These are phyloP conservation scores for Dione juno DNA, from an alignment of 2,888 invertebrate genomes.

Conservation along the genomic window DNA sequence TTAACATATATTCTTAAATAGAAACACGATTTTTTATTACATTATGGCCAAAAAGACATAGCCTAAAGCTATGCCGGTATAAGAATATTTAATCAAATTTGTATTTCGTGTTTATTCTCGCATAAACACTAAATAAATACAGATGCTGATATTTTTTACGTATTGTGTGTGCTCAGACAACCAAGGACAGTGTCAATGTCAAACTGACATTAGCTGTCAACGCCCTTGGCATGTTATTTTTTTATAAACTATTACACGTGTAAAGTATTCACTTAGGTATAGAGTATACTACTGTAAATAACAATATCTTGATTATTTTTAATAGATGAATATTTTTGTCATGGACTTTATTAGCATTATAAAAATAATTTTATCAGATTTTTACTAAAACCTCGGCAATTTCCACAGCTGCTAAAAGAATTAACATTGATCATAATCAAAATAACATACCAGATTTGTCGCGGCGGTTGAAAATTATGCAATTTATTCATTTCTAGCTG, in stretches of 20 bases:
- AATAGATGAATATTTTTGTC: too few relatives aligned
- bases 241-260: slow-evolving; percentile 15
- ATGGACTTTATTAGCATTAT: too few relatives aligned
- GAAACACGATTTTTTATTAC: background rate
- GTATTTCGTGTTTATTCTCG: slow-evolving; percentile 36
- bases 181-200: slow-evolving; percentile 46
- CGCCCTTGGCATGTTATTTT: slow-evolving; percentile 40
- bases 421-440: background rate
- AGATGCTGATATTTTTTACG: slow-evolving; percentile 43
- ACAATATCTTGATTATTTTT: too few relatives aligned
- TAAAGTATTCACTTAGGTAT: background rate
- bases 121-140: slow-evolving; percentile 44
- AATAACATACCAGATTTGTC: slow-evolving; percentile 8
- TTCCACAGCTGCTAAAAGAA: background rate
- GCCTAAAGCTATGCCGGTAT: slow-evolving; percentile 1
- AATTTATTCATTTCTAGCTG: slow-evolving; percentile 23
- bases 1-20: background rate
- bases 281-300: too few relatives aligned
- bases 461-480: slow-evolving; percentile 7
- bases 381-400: background rate
- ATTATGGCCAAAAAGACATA: background rate
- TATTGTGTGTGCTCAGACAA: slow-evolving; percentile 43
- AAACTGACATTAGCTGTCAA: slow-evolving; percentile 43
- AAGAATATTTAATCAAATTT: slow-evolving; percentile 19
- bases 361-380: too few relatives aligned